phyloP scores from a whole-genome alignment of 2,113 vertebrate genomes.

The Macroglossus sobrinus region DNA sequence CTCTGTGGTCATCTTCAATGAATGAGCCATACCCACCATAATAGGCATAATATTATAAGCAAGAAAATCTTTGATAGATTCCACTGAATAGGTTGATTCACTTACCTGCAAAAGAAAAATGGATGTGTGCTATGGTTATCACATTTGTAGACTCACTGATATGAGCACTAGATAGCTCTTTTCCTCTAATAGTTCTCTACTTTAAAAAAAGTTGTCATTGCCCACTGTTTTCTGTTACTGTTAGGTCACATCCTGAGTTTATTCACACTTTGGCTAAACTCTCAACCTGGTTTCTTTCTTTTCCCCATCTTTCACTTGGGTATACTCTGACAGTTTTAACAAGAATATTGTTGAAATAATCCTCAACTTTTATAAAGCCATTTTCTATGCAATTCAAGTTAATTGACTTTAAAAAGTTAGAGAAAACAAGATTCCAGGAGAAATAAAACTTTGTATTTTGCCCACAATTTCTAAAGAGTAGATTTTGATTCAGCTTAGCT shows the following conservation, averaged over 20 bases:
- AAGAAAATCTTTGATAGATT: neutral
- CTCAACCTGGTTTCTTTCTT: neutral
- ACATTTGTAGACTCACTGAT: neutral
- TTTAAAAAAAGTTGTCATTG: constrained; percentile 63
- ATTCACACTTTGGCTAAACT: constrained; percentile 39
- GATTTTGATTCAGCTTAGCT: neutral
- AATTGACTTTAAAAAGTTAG: neutral
- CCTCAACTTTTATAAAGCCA: neutral
- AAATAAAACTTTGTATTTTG: neutral
- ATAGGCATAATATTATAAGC: neutral
- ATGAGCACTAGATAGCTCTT: constrained; percentile 51
- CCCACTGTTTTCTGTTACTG: constrained; percentile 14
- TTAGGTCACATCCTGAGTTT: constrained; percentile 52
- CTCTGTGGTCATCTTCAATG: neutral
- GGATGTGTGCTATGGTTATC: neutral
- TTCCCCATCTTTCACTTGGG: neutral
- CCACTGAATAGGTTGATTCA: neutral
- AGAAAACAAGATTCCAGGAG: neutral
- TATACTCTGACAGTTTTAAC: neutral
- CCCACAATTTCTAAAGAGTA: neutral
- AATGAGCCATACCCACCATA: neutral
- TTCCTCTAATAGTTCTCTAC: neutral
- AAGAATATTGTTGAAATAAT: neutral
- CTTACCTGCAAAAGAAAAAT: neutral
- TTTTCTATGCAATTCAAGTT: neutral